Conservation (phyloP, 1,140 invertebrate genomes). For the Caenorhabditis latens region DNA sequence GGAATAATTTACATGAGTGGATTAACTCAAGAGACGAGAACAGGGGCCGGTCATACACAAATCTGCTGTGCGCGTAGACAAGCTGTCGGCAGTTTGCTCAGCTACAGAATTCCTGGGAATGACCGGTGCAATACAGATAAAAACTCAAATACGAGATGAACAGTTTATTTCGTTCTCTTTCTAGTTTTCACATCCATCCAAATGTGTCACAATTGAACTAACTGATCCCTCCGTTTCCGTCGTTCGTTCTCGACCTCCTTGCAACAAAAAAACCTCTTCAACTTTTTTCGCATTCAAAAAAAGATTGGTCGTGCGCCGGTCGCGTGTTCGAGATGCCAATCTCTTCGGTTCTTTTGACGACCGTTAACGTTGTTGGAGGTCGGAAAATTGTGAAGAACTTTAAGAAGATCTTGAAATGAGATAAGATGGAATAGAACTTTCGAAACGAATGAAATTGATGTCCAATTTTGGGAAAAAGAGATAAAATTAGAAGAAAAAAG, state of each 20-base stretch:
- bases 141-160: no score
- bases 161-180: no score
- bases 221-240: background rate
- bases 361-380: conserved; percentile 43
- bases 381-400: conserved; percentile 33
- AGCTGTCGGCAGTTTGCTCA: no score
- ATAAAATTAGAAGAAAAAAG: background rate
- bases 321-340: conserved; percentile 50
- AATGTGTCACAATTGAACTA: no score
- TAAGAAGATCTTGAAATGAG: background rate
- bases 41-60: no score
- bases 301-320: conserved; percentile 26
- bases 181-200: no score
- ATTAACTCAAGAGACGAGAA: no score
- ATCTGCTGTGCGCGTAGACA: no score
- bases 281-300: conserved; percentile 8
- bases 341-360: conserved; percentile 37
- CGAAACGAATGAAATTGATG: conserved; percentile 16
- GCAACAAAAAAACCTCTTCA: background rate
- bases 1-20: no score
- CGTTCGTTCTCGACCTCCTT: background rate
- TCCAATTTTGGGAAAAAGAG: background rate
- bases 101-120: no score
- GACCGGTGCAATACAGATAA: no score
- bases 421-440: conserved; percentile 27